A percentile compares a stretch with the other conserved stretches of the same genome.
phyloP scores from a whole-genome alignment of 2,797 vertebrate genomes.

The Notoglanidium macrostoma region DNA sequence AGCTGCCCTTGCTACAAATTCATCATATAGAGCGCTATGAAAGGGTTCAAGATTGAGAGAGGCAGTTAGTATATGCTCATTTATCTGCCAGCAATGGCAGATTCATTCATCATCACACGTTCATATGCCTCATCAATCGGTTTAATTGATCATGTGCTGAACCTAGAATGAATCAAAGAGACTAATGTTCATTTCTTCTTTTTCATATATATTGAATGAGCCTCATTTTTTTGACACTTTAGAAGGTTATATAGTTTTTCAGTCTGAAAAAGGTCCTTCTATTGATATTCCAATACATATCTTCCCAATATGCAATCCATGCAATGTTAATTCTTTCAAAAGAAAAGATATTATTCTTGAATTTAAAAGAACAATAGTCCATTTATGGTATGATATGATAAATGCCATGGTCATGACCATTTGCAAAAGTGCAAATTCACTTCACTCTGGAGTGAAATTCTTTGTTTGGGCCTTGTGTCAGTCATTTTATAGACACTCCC shows the following conservation, averaged over 20 bases:
- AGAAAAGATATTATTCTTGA: no score
- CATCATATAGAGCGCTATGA: constrained; percentile 20
- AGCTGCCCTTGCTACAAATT: background rate
- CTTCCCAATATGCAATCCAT: background rate
- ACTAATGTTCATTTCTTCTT: constrained; percentile 44
- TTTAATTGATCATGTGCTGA: constrained; percentile 46
- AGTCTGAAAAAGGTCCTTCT: background rate
- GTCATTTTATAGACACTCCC: background rate
- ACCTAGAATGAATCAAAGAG: constrained; percentile 41
- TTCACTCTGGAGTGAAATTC: background rate
- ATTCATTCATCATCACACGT: constrained; percentile 37
- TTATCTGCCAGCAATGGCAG: constrained; percentile 35
- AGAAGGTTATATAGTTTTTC: constrained; percentile 9
- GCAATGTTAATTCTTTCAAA: background rate
- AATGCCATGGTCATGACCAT: background rate
- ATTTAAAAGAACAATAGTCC: background rate
- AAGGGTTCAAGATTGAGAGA: constrained; percentile 10
- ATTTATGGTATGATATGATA: no score
- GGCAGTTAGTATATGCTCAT: constrained; percentile 25
- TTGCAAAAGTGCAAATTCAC: background rate
- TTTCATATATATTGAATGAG: constrained; percentile 36
- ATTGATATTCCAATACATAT: background rate
- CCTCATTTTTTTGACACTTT: constrained; percentile 6
- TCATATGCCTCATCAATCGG: constrained; percentile 44
- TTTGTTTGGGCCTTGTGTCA: background rate